Base-by-base conservation (phyloP, 2,888 invertebrate genomes). In the Fabriciana adippe region DNA sequence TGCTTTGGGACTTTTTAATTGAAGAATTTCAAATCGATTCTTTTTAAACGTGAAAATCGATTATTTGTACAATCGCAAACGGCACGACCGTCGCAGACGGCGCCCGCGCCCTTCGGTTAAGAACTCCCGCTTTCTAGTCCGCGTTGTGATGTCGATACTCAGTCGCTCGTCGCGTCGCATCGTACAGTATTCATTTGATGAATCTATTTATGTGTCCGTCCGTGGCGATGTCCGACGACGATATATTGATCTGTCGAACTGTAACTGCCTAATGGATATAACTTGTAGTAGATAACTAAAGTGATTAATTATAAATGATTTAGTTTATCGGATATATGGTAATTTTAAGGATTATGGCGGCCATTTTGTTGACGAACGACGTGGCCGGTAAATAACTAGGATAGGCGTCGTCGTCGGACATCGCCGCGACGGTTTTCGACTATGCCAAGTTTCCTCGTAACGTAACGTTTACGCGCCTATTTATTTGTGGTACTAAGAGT, bases 401-500 rank as follows among this genome's bases (percentile, higher is more conserved):
- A 15, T 6, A 45, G 55, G 41, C 26, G 26, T 26, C 45, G 45
- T 18, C 4, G 56, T 45, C 45, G 18, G 41, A 15, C 21, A 18
- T 56, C 21, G 56, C 18, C 56, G 16, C n/a, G 56, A 41, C 41
- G 16, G 11, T 41, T 16, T 16, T 35, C 48, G 4, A 26, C 26
- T 26, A 26, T 35, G 35, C 35, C 35, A 35, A 35, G 35, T 35
- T 35, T 8, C 16, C 50, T 50, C n/a, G 3, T 16, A 50, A 16
- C 50, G 50, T 51, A 2, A 41, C 8, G 35, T 6, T 45, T 26
- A 53, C 13, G 47, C 60, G 41, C 62, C 51, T 73, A 67, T 72
- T 71, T 67, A 66, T 71, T 65, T 65, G 64, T 62, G 73, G 80
- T 81, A 79, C 79, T 79, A 54, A 74, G 70, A 81, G 81, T 81